These are phyloP conservation scores for Chrysotoxum bicinctum DNA, from an alignment of 2,888 invertebrate species.

Conservation along the genomic window DNA sequence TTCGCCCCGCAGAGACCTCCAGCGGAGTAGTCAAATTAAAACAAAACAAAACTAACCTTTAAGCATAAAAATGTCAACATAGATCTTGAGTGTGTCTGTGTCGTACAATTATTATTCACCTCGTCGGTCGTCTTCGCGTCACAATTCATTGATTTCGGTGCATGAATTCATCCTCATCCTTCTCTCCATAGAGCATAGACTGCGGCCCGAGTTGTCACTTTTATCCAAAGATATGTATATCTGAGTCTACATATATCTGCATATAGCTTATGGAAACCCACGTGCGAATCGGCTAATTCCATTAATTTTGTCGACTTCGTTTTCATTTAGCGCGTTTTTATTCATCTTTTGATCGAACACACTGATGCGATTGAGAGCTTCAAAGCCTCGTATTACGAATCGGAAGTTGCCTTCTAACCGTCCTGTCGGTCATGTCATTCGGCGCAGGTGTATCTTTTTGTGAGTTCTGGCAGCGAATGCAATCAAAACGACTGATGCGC, in stretches of 20 bases:
- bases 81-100: slow-evolving; percentile 60
- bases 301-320: slow-evolving; percentile 55
- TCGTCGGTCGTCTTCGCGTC: slow-evolving; percentile 55
- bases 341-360: slow-evolving; percentile 35
- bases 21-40: slow-evolving; percentile 23
- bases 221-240: neutral
- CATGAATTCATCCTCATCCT: slow-evolving; percentile 8
- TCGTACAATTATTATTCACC: slow-evolving; percentile 69
- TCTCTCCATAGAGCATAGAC: neutral
- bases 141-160: slow-evolving; percentile 60
- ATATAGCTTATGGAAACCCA: slow-evolving; percentile 5
- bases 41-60: neutral
- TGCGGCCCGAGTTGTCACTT: slow-evolving; percentile 3
- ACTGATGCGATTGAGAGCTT: neutral
- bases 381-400: neutral
- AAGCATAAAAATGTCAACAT: slow-evolving; percentile 63
- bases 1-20: slow-evolving; percentile 48
- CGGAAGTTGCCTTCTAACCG: slow-evolving; percentile 18
- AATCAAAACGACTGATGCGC: slow-evolving; percentile 12
- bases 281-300: slow-evolving; percentile 38
- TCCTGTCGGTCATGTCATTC: neutral
- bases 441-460: slow-evolving; percentile 10
- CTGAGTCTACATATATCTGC: neutral
- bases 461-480: neutral
- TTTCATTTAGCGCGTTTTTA: slow-evolving; percentile 32